Conservation (phyloP, 2,113 vertebrate species). For the Tetraodon nigroviridis region DNA sequence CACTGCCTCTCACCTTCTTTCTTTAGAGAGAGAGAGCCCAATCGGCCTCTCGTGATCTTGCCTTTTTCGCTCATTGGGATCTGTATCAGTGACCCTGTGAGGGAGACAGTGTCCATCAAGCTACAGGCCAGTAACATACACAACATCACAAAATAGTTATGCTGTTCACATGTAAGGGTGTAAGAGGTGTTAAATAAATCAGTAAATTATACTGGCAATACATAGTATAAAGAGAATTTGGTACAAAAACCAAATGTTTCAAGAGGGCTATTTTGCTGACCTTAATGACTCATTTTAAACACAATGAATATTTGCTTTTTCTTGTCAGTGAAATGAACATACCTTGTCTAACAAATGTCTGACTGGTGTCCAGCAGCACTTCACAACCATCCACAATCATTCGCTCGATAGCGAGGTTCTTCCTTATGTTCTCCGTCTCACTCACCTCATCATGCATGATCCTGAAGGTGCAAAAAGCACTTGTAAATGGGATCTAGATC, state of each 20-base stretch:
- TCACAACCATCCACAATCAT: slow-evolving; percentile 97
- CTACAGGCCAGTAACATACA: too few relatives aligned
- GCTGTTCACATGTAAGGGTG: too few relatives aligned
- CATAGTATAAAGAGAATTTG: too few relatives aligned
- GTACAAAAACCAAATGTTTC: too few relatives aligned
- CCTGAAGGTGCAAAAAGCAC: slow-evolving; percentile 38
- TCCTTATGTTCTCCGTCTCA: slow-evolving; percentile 94
- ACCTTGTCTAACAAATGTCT: slow-evolving; percentile 98
- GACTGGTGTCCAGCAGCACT: slow-evolving; percentile 96
- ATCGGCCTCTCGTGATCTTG: slow-evolving; percentile 89
- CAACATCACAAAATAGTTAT: slow-evolving; percentile 2
- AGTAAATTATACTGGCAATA: too few relatives aligned
- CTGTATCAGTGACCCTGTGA: slow-evolving; percentile 88
- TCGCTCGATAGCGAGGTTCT: slow-evolving; percentile 94
- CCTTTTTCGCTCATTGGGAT: slow-evolving; percentile 96
- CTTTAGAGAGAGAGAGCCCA: slow-evolving; percentile 90
- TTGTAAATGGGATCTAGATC: slow-evolving; percentile 30
- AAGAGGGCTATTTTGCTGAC: too few relatives aligned
- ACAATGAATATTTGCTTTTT: too few relatives aligned
- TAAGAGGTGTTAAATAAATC: too few relatives aligned
- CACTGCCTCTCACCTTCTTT: slow-evolving; percentile 96
- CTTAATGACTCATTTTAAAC: too few relatives aligned
- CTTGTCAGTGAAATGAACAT: slow-evolving; percentile 5
- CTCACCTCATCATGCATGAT: slow-evolving; percentile 98
- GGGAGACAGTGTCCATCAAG: too few relatives aligned